Base-by-base conservation (phyloP, 2,113 vertebrate species). In the Corvus hawaiiensis region DNA sequence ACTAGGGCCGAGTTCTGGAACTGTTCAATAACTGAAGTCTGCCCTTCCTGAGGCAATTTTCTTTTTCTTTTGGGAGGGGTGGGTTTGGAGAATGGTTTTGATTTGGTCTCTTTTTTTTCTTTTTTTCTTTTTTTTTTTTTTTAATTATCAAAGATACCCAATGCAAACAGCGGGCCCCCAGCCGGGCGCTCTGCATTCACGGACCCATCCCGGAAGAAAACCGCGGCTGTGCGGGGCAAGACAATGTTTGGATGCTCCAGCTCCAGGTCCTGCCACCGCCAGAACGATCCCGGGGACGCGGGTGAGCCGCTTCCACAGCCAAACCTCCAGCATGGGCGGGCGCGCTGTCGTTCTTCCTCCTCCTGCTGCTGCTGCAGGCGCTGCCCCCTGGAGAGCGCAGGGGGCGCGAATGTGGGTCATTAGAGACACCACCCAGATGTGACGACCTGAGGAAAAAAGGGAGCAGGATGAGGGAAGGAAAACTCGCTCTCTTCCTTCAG, bases 181-280 rank as follows among this genome's bases (percentile, higher is more conserved):
- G 27, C 16, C 3, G 5, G 11, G 32, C 4, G 0, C 16, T 35
- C 32, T 8, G 23, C 22, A 1, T 24, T 73, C 28, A 1, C 17
- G 3, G 56, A 22, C 28, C 20, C 15, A 12, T 2, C 3, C 33
- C 6, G 11, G 35, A 26, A 73, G 51, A 19, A 84, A 83, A 10
- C 39, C 10, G 16, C 26, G 33, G 49, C 55, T 30, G 1, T 9
- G 28, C 16, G 2, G 28, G 14, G 24, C 21, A 13, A 33, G 10
- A 67, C 26, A 2, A 13, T 37, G 23, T 15, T 27, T 24, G 13
- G 12, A 20, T 33, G 23, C 23, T 69, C 55, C 55, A n/a, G 44
- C 67, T 55, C 54, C 30, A 35, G n/a, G 23, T 66, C 32, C 56
- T 14, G 58, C 35, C 14, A 3, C 46, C 1, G 24, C 11, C 54